Evolutionary conservation across 2,888 invertebrate species (phyloP).

Genomic region (Amphiduros pacificus): DNA sequence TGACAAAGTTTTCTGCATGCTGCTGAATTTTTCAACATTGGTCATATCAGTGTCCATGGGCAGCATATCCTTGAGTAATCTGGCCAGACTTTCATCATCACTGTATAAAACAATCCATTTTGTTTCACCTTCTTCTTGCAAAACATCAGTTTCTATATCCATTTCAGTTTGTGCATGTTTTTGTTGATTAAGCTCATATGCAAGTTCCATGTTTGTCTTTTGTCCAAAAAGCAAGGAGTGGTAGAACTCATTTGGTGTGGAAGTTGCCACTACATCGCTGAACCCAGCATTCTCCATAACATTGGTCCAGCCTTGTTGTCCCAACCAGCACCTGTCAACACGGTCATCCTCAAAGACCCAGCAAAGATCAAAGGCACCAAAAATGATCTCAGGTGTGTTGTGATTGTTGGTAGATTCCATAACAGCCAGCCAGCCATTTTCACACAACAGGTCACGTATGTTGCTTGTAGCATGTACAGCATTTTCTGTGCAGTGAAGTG

Average conservation of each 20-base stretch:
- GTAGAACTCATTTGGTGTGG: conserved; percentile 17
- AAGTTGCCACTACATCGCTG: conserved; percentile 10
- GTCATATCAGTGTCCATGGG: neutral
- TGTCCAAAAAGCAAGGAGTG: conserved; percentile 15
- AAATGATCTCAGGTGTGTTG: conserved; percentile 15
- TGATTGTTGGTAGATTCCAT: conserved; percentile 12
- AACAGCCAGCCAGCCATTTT: conserved; percentile 17
- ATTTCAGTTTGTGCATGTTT: no score
- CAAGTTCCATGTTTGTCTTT: conserved; percentile 3
- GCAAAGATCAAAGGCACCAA: conserved; percentile 19
- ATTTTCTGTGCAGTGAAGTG: conserved; percentile 12
- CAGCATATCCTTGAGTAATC: neutral
- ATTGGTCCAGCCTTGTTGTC: conserved; percentile 15
- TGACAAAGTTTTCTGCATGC: neutral
- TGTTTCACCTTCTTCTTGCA: neutral
- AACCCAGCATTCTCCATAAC: conserved; percentile 4
- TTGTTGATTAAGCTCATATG: no score
- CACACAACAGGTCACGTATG: conserved; percentile 12
- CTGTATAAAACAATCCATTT: conserved; percentile 2
- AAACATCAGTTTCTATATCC: neutral
- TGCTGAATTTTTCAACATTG: neutral
- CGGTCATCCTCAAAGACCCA: conserved; percentile 15
- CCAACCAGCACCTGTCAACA: conserved; percentile 13
- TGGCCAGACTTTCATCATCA: neutral
- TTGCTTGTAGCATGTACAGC: conserved; percentile 1